Conservation (phyloP, 2,888 invertebrate genomes). For the Scelioninae gen. 1 region DNA sequence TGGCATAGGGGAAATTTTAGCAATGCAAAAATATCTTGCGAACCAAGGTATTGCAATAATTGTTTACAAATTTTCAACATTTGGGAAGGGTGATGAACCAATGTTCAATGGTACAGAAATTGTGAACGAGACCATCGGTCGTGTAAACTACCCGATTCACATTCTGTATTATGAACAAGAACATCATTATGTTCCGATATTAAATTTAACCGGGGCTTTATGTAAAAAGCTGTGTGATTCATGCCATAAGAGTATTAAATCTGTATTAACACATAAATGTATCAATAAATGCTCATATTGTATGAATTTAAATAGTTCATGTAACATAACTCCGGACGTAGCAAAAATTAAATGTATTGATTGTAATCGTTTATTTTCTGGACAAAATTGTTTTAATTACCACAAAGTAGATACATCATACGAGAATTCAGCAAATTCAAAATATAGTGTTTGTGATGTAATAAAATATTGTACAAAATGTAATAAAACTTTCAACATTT, state of each 20-base stretch:
- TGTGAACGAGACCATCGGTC: not conserved
- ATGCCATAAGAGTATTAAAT: not conserved
- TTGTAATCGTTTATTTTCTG: not conserved
- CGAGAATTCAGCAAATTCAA: no score
- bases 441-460: no score
- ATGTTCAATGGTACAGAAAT: not conserved
- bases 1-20: not conserved
- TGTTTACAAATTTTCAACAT: not conserved
- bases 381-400: not conserved
- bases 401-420: not conserved
- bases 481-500: no score
- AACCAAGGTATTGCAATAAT: not conserved
- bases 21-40: not conserved
- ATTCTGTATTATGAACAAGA: not conserved
- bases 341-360: not conserved
- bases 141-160: not conserved
- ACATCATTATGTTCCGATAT: not conserved
- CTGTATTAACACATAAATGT: not conserved
- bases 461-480: no score
- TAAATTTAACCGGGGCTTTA: not conserved
- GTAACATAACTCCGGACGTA: no score
- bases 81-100: not conserved
- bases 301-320: not conserved
- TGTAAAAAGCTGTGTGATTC: constrained; percentile 3
- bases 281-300: not conserved